Percentiles rank a stretch among this genome's conserved stretches.
Conservation (phyloP, 2,113 vertebrate species). For the Bungarus multicinctus region DNA sequence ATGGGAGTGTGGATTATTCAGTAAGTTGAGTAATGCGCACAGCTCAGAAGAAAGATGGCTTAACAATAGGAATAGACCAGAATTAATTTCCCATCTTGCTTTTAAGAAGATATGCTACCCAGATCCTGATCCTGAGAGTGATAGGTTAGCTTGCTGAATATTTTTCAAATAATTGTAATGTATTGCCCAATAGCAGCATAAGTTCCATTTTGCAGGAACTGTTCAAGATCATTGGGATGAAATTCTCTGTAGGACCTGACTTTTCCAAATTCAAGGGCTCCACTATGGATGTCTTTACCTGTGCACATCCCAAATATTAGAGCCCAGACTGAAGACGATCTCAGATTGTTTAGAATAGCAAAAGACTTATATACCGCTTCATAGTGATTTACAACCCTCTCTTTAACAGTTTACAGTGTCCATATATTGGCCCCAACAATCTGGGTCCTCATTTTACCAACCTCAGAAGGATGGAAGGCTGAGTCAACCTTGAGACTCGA, state of each 20-base stretch:
- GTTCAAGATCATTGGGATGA: neutral
- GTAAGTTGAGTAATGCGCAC: neutral
- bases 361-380: too few species aligned
- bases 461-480: too few species aligned
- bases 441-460: too few species aligned
- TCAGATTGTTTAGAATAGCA: neutral
- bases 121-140: neutral
- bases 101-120: neutral
- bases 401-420: too few species aligned
- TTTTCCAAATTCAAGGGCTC: neutral
- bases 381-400: too few species aligned
- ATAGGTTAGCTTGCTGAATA: neutral
- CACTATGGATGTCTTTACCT: neutral
- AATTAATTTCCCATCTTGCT: neutral
- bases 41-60: neutral
- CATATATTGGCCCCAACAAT: too few species aligned
- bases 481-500: too few species aligned
- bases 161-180: neutral
- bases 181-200: neutral
- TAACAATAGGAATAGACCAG: neutral
- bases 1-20: neutral
- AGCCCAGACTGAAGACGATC: neutral
- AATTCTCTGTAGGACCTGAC: neutral
- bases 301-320: neutral
- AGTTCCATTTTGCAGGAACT: neutral